A percentile compares a stretch with the other conserved stretches of the same genome.
Evolutionary conservation across 2,888 invertebrate genomes (phyloP).

Genomic region (Conops quadrifasciatus): DNA sequence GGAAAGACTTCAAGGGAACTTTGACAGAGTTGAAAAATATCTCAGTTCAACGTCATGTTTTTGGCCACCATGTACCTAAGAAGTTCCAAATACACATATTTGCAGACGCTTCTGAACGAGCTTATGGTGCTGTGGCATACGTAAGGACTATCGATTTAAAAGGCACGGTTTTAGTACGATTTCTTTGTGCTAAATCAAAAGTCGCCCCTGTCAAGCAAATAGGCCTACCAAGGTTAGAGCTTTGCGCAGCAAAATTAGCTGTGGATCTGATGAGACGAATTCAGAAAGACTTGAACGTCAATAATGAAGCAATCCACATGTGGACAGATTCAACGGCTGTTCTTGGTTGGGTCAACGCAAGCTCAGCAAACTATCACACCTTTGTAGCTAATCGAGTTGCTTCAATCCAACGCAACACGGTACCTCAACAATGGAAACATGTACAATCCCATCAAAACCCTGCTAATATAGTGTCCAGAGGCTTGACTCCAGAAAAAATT

Average conservation of each 20-base stretch:
- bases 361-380: constrained; percentile 5
- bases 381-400: constrained; percentile 7
- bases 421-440: constrained; percentile 1
- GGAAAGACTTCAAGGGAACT: constrained; percentile 2
- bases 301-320: too few species aligned
- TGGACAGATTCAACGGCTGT: too few species aligned
- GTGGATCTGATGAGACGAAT: constrained; percentile 32
- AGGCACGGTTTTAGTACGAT: too few species aligned
- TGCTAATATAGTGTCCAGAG: neutral
- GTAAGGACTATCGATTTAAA: too few species aligned
- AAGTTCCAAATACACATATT: too few species aligned
- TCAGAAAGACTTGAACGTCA: too few species aligned
- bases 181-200: too few species aligned
- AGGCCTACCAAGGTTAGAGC: constrained; percentile 33
- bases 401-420: neutral
- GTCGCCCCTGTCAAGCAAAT: constrained; percentile 37
- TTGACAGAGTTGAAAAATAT: constrained; percentile 30
- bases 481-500: neutral
- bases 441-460: neutral
- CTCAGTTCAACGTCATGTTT: too few species aligned
- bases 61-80: too few species aligned
- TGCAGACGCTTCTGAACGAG: too few species aligned
- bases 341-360: constrained; percentile 5
- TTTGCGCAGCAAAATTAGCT: constrained; percentile 37
- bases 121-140: too few species aligned